phyloP scores from a whole-genome alignment of 1,140 invertebrate genomes.

The Melanaphis sacchari region DNA sequence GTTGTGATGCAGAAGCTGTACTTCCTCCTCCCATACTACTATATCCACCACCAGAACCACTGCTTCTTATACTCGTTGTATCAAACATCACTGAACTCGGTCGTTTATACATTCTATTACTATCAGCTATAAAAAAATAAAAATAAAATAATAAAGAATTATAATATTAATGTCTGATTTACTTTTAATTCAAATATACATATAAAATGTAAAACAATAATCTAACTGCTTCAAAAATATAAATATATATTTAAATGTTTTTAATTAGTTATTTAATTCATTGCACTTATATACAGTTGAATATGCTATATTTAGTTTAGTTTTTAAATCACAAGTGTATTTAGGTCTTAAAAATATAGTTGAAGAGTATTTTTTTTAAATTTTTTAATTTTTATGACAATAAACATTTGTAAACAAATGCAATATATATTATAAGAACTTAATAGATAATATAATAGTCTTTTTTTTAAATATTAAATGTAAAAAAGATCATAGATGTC shows the following conservation, averaged over 20 bases:
- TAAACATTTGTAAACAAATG: not conserved
- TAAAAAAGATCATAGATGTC: not conserved
- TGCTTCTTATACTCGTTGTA: slow-evolving; percentile 54
- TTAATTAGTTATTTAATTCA: not conserved
- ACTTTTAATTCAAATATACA: not conserved
- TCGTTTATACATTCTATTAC: slow-evolving; percentile 46
- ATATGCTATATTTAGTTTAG: not conserved
- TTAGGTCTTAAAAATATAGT: not conserved
- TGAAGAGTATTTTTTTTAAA: not conserved
- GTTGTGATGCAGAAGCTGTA: slow-evolving; percentile 60
- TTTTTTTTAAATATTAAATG: not conserved
- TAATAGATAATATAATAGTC: not conserved
- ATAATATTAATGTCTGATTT: not conserved
- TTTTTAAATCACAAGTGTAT: not conserved
- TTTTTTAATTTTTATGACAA: not conserved
- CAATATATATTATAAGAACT: not conserved
- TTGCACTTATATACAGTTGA: not conserved
- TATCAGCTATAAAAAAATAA: not conserved
- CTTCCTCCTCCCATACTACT: slow-evolving; percentile 57
- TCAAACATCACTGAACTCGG: slow-evolving; percentile 59
- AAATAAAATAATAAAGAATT: not conserved
- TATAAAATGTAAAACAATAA: not conserved
- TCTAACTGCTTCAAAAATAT: not conserved
- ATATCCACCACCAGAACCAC: slow-evolving; percentile 49
- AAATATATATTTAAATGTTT: not conserved